Conservation (phyloP, 1,140 invertebrate genomes). For the Brevipalpus yothersi region DNA sequence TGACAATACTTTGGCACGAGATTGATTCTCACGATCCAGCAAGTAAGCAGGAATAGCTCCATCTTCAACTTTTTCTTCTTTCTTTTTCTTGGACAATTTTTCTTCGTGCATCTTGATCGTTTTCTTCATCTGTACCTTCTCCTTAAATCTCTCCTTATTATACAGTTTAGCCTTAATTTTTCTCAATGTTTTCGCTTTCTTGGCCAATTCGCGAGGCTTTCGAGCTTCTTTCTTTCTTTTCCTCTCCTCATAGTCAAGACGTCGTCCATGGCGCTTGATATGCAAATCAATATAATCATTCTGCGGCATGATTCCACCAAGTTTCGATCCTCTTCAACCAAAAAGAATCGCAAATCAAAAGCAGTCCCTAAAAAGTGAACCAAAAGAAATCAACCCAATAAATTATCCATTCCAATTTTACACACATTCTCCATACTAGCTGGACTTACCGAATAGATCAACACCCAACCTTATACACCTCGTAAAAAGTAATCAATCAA, state of each 20-base stretch:
- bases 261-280: slow-evolving; percentile 75
- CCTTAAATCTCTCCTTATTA: slow-evolving; percentile 82
- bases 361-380: too few relatives aligned
- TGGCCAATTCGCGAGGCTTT: slow-evolving; percentile 60
- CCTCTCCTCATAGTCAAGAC: slow-evolving; percentile 90
- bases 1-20: slow-evolving; percentile 75
- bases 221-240: slow-evolving; percentile 87
- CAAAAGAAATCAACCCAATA: too few relatives aligned
- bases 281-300: slow-evolving; percentile 99
- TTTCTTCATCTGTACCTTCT: slow-evolving; percentile 98
- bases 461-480: too few relatives aligned
- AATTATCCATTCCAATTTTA: too few relatives aligned
- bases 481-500: too few relatives aligned
- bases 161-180: slow-evolving; percentile 95
- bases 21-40: slow-evolving; percentile 83
- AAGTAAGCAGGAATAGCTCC: slow-evolving; percentile 88
- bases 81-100: slow-evolving; percentile 33
- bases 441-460: too few relatives aligned
- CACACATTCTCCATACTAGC: too few relatives aligned
- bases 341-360: too few relatives aligned
- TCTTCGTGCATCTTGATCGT: slow-evolving; percentile 80
- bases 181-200: slow-evolving; percentile 67
- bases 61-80: slow-evolving; percentile 48
- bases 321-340: too few relatives aligned
- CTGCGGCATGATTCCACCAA: slow-evolving; percentile 61